Conservation (phyloP, 2,113 vertebrate species). For the Mystacornis crossleyi region DNA sequence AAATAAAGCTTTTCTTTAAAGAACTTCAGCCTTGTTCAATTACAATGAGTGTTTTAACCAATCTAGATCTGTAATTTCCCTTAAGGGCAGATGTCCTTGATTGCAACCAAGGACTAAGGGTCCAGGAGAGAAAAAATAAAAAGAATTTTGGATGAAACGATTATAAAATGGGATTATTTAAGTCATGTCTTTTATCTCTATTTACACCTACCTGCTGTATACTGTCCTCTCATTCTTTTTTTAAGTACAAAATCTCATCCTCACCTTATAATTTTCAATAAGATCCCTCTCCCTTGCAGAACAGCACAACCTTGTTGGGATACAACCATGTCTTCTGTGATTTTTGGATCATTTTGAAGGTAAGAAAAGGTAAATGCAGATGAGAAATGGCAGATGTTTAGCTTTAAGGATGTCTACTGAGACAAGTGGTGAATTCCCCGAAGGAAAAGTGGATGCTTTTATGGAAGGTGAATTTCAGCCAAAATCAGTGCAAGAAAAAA, state of each 20-base stretch:
- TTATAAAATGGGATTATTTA: not conserved
- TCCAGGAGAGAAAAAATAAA: not conserved
- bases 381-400: not conserved
- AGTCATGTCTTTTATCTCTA: not conserved
- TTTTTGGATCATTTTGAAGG: not conserved
- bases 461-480: not conserved
- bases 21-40: not conserved
- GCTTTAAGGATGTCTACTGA: not conserved
- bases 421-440: not conserved
- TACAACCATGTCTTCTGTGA: accelerated
- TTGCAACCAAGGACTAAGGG: not conserved
- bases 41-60: not conserved
- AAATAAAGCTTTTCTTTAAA: accelerated
- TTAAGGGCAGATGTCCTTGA: not conserved
- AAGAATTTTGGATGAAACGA: accelerated
- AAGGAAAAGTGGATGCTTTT: not conserved
- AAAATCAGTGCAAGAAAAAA: not conserved
- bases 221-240: not conserved
- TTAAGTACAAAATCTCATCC: not conserved
- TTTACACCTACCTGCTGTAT: accelerated
- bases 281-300: not conserved
- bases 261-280: not conserved
- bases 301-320: not conserved
- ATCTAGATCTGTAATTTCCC: not conserved
- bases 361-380: not conserved